Evolutionary conservation across 2,888 invertebrate species (phyloP), one percentile per base, ranked within the genome.

Genomic region (Arenicola marina): DNA sequence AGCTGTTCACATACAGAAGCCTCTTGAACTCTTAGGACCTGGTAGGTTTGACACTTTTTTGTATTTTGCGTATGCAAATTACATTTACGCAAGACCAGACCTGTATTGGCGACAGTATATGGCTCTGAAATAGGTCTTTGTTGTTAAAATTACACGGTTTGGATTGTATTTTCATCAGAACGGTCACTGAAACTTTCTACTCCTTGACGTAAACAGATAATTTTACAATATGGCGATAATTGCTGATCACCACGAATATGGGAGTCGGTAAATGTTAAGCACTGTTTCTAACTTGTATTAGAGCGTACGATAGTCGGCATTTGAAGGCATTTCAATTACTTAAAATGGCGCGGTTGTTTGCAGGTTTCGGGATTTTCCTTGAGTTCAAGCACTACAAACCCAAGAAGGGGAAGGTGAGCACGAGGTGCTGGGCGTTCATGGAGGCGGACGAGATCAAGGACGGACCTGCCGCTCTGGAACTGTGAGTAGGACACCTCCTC

Each of bases 381-480:
- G 81, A 81, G 67, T 76, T 81, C 64, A 78, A 78, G 58, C 81
- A 81, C 66, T 81, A 73, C 68, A 81, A 81, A 66, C 79, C 79
- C 24, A 77, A 76, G 72, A 80, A 81, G 64, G 70, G 73, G 33
- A 65, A 61, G 31, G 69, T 76, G 32, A 79, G 79, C 65, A 78
- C 76, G 1, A 72, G 76, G 59, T 81, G 80, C 62, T 81, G 78
- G 78, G 68, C 78, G 21, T 76, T 78, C 61, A 71, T 81, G 70
- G 81, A 81, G 65, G 72, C 70, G 57, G 80, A 80, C 67, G 80
- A 81, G 62, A 76, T 81, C 38, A 78, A 77, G 64, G 77, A 78
- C 4, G 80, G 80, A 31, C 64, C 70, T 7, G 66, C 71, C 29
- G 73, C 71, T 31, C 62, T 79, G 7, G 81, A 81, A 73, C 62